Base-by-base conservation (phyloP, 1,140 invertebrate species). In the Sarcophaga bullata region DNA sequence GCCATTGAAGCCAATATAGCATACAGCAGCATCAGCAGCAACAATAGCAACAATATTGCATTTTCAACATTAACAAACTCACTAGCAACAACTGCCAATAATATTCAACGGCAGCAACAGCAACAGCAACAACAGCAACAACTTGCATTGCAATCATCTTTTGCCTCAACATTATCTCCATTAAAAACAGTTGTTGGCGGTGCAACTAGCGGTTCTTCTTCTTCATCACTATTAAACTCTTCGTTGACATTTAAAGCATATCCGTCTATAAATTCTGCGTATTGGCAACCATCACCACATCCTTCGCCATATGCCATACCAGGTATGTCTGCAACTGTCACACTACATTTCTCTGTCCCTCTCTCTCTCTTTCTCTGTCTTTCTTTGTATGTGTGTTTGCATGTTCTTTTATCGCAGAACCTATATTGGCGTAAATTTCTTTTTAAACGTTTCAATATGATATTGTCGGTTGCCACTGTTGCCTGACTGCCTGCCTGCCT, bases 201-300 rank as follows among this genome's bases (percentile, higher is more conserved):
- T 76, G 73, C 9, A 19, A 50, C n/a, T 68, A 2, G 19, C 19
- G 62, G 17, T 72, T 19, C 37, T 25, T n/a, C 37, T 25, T n/a
- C 80, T 49, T 81, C 80, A 72, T 81, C 62, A 25, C 68, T 72
- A 72, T 81, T 72, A 19, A 68, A 68, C 54, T 81, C 80, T 49
- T 81, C 80, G 25, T 49, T 19, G 80, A 19, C 87, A 85, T 86
- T 88, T 87, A 89, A 88, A 86, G 91, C 91, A 87, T 95, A 95
- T 91, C 94, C 94, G 86, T 92, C 94, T 84, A 95, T 95, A 91
- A 95, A 93, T 91, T 93, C 94, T 87, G 93, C 94, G 87, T 95
- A 95, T 90, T 95, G 95, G 95, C 93, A 94, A 86, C 94, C 94
- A 83, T 93, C 94, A 85, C 92, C 94, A 80, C 93, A 94, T 90